These are phyloP conservation scores for Parotocinclus haroldoi DNA, from an alignment of 2,797 vertebrate species.

Conservation along the genomic window DNA sequence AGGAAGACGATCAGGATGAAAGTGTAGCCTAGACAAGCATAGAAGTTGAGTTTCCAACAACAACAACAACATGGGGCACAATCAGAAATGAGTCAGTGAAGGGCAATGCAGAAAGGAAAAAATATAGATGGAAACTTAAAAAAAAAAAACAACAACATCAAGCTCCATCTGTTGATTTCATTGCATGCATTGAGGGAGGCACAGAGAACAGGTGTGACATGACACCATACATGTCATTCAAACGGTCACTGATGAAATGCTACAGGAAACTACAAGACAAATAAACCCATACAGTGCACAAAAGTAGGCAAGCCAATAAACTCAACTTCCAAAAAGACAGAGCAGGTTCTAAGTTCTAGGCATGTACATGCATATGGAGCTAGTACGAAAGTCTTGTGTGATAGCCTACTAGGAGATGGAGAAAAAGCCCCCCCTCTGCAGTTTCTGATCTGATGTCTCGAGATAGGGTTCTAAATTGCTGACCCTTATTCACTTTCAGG, in stretches of 20 bases:
- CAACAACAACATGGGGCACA: neutral
- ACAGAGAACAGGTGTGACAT: conserved; percentile 14
- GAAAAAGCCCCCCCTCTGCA: neutral
- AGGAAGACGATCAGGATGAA: conserved; percentile 10
- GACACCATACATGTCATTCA: conserved; percentile 17
- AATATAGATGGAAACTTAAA: neutral
- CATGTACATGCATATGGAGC: conserved; percentile 31
- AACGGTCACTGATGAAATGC: conserved; percentile 19
- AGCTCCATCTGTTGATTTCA: conserved; percentile 20
- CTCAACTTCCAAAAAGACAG: conserved; percentile 22
- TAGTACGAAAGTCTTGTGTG: conserved; percentile 33
- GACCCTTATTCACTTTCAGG: conserved; percentile 43
- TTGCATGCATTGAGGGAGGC: conserved; percentile 11
- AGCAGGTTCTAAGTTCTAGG: conserved; percentile 33
- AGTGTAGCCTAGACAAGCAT: neutral
- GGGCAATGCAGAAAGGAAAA: conserved; percentile 16
- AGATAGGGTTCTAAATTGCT: conserved; percentile 39
- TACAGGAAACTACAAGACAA: conserved; percentile 34
- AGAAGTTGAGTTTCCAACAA: too few relatives aligned
- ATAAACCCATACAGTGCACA: conserved; percentile 45
- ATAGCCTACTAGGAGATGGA: conserved; percentile 27
- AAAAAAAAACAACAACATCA: conserved; percentile 14
- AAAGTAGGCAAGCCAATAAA: conserved; percentile 36
- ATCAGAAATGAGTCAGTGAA: neutral
- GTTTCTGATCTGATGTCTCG: conserved; percentile 42